A percentile compares a stretch with the other conserved stretches of the same genome.
phyloP scores from a whole-genome alignment of 2,797 vertebrate species.

The Esox lucius region DNA sequence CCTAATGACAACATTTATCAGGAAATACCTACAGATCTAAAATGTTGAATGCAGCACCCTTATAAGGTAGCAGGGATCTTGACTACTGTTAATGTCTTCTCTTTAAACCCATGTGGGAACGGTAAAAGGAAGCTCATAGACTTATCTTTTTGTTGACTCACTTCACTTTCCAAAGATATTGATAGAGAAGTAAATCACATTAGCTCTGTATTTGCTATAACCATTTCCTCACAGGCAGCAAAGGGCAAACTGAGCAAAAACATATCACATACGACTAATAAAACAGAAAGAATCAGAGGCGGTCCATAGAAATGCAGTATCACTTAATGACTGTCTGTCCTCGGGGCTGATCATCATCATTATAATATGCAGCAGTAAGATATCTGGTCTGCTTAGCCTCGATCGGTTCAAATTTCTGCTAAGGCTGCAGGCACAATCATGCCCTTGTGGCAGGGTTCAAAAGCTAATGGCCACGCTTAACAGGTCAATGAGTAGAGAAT shows the following conservation, averaged over 20 bases:
- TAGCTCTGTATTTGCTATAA: not conserved
- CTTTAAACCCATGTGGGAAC: slow-evolving; percentile 54
- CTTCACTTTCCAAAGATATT: not conserved
- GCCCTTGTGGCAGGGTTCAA: slow-evolving; percentile 32
- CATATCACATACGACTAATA: not conserved
- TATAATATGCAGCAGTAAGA: slow-evolving; percentile 8
- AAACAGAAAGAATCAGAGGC: too few species aligned
- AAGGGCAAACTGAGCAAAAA: not conserved
- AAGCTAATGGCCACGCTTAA: slow-evolving; percentile 39
- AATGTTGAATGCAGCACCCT: slow-evolving; percentile 55
- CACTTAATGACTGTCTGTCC: slow-evolving; percentile 26
- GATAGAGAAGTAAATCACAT: not conserved
- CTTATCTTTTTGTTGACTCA: slow-evolving; percentile 38
- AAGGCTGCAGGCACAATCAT: slow-evolving; percentile 22
- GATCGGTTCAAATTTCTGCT: slow-evolving; percentile 52
- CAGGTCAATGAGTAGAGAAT: not conserved
- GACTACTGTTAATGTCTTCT: slow-evolving; percentile 68
- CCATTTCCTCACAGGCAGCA: not conserved
- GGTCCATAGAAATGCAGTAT: slow-evolving; percentile 41
- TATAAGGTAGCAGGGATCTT: slow-evolving; percentile 55
- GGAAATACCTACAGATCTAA: slow-evolving; percentile 79
- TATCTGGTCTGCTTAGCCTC: slow-evolving; percentile 38
- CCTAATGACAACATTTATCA: slow-evolving; percentile 62
- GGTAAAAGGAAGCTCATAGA: slow-evolving; percentile 23
- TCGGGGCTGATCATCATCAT: slow-evolving; percentile 17